These are phyloP conservation scores for Anguilla obscura DNA, from an alignment of 2,797 vertebrate species.

Conservation along the genomic window DNA sequence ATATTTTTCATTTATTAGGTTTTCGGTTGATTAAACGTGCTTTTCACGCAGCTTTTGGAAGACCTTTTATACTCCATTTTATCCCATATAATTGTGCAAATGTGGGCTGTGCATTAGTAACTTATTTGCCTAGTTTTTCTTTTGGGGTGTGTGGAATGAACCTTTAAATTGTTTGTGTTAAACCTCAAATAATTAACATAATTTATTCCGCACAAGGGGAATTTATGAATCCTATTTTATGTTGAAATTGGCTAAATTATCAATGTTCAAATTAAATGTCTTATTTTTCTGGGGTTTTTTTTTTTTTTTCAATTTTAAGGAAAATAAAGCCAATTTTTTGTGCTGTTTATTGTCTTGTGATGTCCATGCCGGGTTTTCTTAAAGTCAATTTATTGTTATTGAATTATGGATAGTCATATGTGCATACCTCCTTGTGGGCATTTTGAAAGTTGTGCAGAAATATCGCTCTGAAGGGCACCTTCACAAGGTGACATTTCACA, in stretches of 20 bases:
- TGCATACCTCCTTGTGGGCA: too few species aligned
- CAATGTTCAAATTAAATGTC: neutral
- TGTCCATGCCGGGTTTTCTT: too few species aligned
- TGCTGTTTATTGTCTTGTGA: too few species aligned
- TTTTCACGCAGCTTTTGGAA: slow-evolving; percentile 41
- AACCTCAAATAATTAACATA: neutral
- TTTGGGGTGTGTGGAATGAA: neutral
- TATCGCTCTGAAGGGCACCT: too few species aligned
- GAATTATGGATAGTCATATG: too few species aligned
- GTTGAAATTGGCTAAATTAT: slow-evolving; percentile 17
- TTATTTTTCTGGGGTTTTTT: neutral
- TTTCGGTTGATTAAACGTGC: slow-evolving; percentile 50
- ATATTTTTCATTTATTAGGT: slow-evolving; percentile 42
- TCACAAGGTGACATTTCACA: too few species aligned
- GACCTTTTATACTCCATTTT: neutral
- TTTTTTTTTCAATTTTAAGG: too few species aligned
- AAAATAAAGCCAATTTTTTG: too few species aligned
- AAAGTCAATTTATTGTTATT: too few species aligned
- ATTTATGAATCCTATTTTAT: slow-evolving; percentile 28
- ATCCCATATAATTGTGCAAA: slow-evolving; percentile 30
- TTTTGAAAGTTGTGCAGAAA: too few species aligned
- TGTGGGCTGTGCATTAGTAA: slow-evolving; percentile 47
- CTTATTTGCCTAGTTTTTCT: slow-evolving; percentile 12
- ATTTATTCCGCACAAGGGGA: neutral
- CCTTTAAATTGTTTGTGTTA: slow-evolving; percentile 40